A percentile compares a stretch with the other conserved stretches of the same genome.
phyloP scores from a whole-genome alignment of 2,888 invertebrate species.

The Galeopsomyia nigrocyanea region DNA sequence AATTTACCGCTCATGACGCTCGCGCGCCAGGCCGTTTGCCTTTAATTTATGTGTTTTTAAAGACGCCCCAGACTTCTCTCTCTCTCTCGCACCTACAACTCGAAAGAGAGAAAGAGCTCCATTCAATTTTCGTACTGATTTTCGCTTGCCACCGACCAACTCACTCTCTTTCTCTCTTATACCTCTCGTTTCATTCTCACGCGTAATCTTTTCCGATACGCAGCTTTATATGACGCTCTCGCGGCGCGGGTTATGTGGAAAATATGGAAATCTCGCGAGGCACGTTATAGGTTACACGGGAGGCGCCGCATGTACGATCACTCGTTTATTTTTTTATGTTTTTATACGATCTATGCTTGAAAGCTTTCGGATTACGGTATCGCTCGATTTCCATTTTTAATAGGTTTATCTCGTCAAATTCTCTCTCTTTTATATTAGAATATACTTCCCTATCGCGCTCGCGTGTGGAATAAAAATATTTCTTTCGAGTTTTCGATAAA shows the following conservation, averaged over 20 bases:
- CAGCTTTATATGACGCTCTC: conserved; percentile 9
- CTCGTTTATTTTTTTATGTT: conserved; percentile 22
- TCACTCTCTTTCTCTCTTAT: conserved; percentile 31
- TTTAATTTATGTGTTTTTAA: conserved; percentile 69
- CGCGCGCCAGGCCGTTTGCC: conserved; percentile 61
- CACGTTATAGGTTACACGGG: background rate
- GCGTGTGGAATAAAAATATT: background rate
- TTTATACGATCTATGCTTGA: conserved; percentile 2
- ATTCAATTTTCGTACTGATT: conserved; percentile 59
- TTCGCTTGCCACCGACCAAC: conserved; percentile 24
- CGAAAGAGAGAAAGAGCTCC: conserved; percentile 33
- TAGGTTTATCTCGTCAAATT: background rate
- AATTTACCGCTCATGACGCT: conserved; percentile 65
- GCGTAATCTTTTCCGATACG: background rate
- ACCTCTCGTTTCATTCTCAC: conserved; percentile 26
- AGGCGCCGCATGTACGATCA: conserved; percentile 8
- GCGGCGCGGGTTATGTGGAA: conserved; percentile 15
- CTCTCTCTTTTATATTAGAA: background rate
- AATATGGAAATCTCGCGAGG: conserved; percentile 27
- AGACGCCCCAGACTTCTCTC: conserved; percentile 47
- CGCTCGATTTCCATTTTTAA: conserved; percentile 46
- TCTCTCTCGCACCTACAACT: conserved; percentile 53
- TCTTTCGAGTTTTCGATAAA: background rate
- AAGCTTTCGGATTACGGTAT: conserved; percentile 32
- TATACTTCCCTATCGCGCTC: background rate